These are phyloP conservation scores for Amblyteles armatorius DNA, from an alignment of 2,888 invertebrate genomes.

Conservation along the genomic window DNA sequence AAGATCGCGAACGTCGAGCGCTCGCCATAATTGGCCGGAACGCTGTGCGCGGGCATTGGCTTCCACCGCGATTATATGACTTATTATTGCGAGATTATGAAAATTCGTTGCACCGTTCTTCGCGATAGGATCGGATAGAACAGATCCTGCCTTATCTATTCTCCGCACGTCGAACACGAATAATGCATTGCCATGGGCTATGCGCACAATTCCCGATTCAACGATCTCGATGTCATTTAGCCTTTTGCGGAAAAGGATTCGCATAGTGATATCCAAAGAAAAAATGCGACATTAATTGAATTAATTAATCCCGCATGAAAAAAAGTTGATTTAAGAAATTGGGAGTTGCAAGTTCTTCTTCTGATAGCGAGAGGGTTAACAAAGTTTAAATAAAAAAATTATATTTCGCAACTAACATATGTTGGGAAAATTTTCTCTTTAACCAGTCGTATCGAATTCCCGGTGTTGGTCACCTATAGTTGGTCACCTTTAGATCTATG, in stretches of 20 bases:
- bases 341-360: no score
- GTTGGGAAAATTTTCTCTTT: not conserved
- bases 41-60: constrained; percentile 58
- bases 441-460: constrained; percentile 18
- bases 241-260: not conserved
- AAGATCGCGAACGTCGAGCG: constrained; percentile 60
- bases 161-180: constrained; percentile 21
- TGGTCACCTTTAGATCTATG: constrained; percentile 12
- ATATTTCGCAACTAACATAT: no score
- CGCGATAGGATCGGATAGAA: constrained; percentile 42
- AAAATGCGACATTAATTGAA: not conserved
- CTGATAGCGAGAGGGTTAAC: no score
- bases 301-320: not conserved
- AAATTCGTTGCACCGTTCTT: constrained; percentile 62
- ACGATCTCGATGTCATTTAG: constrained; percentile 3
- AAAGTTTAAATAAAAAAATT: no score
- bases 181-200: not conserved
- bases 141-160: constrained; percentile 45
- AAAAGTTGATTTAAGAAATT: no score
- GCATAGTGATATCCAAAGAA: no score
- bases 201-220: constrained; percentile 20
- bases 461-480: constrained; percentile 7
- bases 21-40: constrained; percentile 72
- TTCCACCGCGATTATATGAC: constrained; percentile 73
- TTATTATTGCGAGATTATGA: constrained; percentile 74